Percentiles rank a stretch among this genome's conserved stretches.
These are phyloP conservation scores for Callyntrura sp. DNA, from an alignment of 2,888 invertebrate genomes.

Conservation along the genomic window DNA sequence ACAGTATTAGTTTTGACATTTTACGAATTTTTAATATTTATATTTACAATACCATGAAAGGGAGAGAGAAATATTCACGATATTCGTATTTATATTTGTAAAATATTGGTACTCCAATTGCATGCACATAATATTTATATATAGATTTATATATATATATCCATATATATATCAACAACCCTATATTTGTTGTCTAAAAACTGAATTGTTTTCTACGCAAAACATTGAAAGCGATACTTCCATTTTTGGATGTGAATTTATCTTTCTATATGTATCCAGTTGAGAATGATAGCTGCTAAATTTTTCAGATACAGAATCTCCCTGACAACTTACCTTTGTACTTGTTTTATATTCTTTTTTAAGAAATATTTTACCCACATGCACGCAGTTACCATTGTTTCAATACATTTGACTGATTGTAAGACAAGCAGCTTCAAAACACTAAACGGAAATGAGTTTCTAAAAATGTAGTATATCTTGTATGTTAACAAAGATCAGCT, in stretches of 20 bases:
- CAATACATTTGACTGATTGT: conserved; percentile 47
- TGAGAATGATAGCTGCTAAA: neutral
- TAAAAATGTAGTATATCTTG: neutral
- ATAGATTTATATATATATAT: conserved; percentile 10
- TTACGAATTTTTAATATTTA: conserved; percentile 65
- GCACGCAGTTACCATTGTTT: conserved; percentile 38
- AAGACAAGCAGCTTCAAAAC: conserved; percentile 32
- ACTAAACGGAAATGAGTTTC: neutral
- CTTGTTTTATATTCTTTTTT: conserved; percentile 25
- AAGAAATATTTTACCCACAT: conserved; percentile 33
- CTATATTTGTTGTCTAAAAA: neutral
- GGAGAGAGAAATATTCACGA: conserved; percentile 10
- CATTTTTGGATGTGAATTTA: neutral
- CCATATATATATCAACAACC: conserved; percentile 22
- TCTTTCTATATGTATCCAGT: neutral
- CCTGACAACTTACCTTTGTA: conserved; percentile 15
- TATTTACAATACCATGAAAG: conserved; percentile 40
- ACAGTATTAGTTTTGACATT: conserved; percentile 76
- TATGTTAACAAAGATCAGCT: neutral
- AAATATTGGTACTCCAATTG: conserved; percentile 42
- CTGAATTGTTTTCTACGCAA: conserved; percentile 1
- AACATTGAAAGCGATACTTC: neutral
- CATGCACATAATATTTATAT: conserved; percentile 48
- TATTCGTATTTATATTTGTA: conserved; percentile 72
- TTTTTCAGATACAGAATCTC: conserved; percentile 40